These are phyloP conservation scores for Desmodus rotundus DNA, from an alignment of 2,113 vertebrate genomes.

Conservation along the genomic window DNA sequence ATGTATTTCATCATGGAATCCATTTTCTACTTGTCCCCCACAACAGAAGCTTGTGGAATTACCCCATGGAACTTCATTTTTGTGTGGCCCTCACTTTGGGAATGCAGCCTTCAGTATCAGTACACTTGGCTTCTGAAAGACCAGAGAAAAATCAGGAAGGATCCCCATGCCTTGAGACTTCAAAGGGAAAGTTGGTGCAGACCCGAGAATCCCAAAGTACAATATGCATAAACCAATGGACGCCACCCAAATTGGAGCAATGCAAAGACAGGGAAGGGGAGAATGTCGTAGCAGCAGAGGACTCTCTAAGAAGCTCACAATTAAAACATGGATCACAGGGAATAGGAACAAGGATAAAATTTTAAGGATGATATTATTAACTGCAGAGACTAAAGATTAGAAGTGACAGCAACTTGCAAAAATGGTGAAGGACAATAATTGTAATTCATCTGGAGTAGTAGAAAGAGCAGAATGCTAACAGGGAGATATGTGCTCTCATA, in stretches of 20 bases:
- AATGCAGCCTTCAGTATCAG: neutral
- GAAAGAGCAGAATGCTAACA: neutral
- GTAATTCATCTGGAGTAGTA: neutral
- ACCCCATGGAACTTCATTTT: neutral
- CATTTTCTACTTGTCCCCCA: neutral
- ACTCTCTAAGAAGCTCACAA: neutral
- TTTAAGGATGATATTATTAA: neutral
- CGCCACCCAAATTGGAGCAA: neutral
- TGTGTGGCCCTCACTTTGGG: neutral
- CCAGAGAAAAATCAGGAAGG: neutral
- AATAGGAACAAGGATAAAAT: neutral
- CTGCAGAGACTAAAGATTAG: neutral
- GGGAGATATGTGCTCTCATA: neutral
- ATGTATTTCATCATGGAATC: neutral
- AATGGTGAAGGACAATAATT: neutral
- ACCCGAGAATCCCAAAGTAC: neutral
- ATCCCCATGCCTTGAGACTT: neutral
- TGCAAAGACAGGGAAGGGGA: neutral
- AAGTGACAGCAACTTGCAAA: neutral
- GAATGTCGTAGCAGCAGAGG: accelerated
- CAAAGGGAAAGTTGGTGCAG: neutral
- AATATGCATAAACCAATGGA: neutral
- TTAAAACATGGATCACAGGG: neutral
- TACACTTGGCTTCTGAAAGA: neutral
- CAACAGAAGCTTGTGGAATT: neutral